Base-by-base conservation (phyloP, 2,888 invertebrate genomes). In the Globia sparganii region DNA sequence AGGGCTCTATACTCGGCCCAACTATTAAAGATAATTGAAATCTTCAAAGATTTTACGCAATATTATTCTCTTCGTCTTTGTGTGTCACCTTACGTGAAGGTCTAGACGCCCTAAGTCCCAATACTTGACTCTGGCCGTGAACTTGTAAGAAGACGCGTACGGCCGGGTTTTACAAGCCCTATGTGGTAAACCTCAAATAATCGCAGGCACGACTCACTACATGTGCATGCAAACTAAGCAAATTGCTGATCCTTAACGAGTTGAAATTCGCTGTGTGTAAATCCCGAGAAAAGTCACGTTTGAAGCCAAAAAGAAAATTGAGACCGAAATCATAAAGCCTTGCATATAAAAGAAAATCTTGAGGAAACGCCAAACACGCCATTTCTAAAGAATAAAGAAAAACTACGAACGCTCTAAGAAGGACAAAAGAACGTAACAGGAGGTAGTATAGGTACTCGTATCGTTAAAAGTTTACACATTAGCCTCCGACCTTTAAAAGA, bases 401-500 rank as follows among this genome's bases (percentile, higher is more conserved):
- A 82, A 61, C 68, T 58, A 21, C 28, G 21, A 46, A n/a, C 8
- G n/a, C 34, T 58, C 13, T 2, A 73, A 56, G 37, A 46, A 61
- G n/a, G n/a, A n/a, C n/a, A n/a, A n/a, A n/a, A n/a, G 40, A 53
- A 46, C 66, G 40, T 65, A 53, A 43, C 64, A 58, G 31, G 46
- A 62, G 37, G 56, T 34, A 40, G 66, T 34, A n/a, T 62, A 59
- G 28, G 56, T 61, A 40, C 62, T 53, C n/a, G 65, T 53, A 68
- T 74, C 21, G 46, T 78, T 84, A 71, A 72, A 72, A 84, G 56
- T 74, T 86, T n/a, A 68, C 59, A 67, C 31, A 75, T 75, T 61
- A 67, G 40, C 68, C 58, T 69, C 37, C 56, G 65, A 75, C 81
- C 77, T 86, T 87, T 67, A 59, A 72, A 72, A 84, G 77, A 69